phyloP scores from a whole-genome alignment of 2,113 vertebrate genomes.

The Scalopus aquaticus region DNA sequence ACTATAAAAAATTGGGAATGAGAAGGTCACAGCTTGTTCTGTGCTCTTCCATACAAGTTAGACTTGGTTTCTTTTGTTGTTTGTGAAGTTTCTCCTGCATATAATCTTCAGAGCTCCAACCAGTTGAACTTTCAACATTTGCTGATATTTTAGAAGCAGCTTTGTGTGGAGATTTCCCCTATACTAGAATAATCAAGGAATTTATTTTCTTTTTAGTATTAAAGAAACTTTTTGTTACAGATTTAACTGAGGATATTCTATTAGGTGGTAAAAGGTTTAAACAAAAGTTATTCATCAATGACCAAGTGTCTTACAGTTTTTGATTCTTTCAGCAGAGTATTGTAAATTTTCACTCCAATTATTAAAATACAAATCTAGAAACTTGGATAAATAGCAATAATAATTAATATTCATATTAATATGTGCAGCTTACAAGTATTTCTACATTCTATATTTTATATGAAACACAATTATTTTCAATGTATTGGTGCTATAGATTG shows the following conservation, averaged over 20 bases:
- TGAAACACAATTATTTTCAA: not conserved
- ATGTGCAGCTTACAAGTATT: not conserved
- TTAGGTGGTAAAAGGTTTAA: not conserved
- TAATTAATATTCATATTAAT: not conserved
- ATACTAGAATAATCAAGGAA: not conserved
- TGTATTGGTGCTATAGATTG: not conserved
- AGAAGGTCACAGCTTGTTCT: slow-evolving; percentile 35
- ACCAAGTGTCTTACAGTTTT: no score
- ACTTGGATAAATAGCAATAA: not conserved
- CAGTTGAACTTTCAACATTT: slow-evolving; percentile 57
- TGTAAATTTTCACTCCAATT: not conserved
- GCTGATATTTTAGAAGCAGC: slow-evolving; percentile 27
- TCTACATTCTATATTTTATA: not conserved
- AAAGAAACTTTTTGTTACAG: not conserved
- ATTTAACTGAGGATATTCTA: not conserved
- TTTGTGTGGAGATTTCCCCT: not conserved
- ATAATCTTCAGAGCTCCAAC: slow-evolving; percentile 49
- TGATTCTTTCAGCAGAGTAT: not conserved
- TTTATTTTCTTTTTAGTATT: slow-evolving; percentile 1
- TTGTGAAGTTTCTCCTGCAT: slow-evolving; percentile 62
- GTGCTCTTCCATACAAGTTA: not conserved
- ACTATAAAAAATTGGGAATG: not conserved
- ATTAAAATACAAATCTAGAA: slow-evolving; percentile 12
- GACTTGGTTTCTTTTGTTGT: not conserved
- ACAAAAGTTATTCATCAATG: not conserved